Base-by-base conservation (phyloP, 2,888 invertebrate species). In the Drosophila anceps region DNA sequence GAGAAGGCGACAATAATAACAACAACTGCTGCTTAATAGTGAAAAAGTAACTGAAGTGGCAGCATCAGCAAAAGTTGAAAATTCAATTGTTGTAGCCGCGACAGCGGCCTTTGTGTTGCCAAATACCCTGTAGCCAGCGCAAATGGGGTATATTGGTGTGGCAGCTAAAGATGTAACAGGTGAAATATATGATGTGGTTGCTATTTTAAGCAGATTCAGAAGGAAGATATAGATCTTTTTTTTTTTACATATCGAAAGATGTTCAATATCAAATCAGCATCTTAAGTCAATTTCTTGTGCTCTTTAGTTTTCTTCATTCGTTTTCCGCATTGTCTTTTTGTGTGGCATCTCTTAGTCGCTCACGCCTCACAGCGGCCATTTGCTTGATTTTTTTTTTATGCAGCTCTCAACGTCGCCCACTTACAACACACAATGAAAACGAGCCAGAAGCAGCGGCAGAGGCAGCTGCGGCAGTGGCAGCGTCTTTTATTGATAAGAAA, bases 401-500 rank as follows among this genome's bases (percentile, higher is more conserved):
- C 10, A 31, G 44, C 61, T 59, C 61, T 64, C n/a, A 66, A 60
- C 54, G 58, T 71, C 76, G 79, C 71, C 75, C 83, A 86, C 84
- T 84, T 86, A 82, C 86, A 86, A 60, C 59, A 71, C 72, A 78
- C 82, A 81, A 74, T 68, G 69, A 20, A 48, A 65, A 53, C n/a
- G 27, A 51, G n/a, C 60, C 44, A 27, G 27, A 60, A 51, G 46
- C 33, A 37, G 15, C 62, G 39, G 46, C 37, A 3, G 10, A 55
- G 46, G 46, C 33, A 18, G 44, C 44, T 41, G 20, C 37, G 41
- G 43, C 43, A 59, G 54, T 39, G 20, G 41, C 55, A 67, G 55
- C 39, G 44, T 64, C 35, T 79, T 82, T 85, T 82, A 85, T 84
- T 87, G 88, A 84, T 83, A 84, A 87, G 73, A 79, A 80, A 84